Evolutionary conservation across 1,140 invertebrate genomes (phyloP), one percentile per base, ranked within the genome.

Genomic region (Pachypeltis micranthus): DNA sequence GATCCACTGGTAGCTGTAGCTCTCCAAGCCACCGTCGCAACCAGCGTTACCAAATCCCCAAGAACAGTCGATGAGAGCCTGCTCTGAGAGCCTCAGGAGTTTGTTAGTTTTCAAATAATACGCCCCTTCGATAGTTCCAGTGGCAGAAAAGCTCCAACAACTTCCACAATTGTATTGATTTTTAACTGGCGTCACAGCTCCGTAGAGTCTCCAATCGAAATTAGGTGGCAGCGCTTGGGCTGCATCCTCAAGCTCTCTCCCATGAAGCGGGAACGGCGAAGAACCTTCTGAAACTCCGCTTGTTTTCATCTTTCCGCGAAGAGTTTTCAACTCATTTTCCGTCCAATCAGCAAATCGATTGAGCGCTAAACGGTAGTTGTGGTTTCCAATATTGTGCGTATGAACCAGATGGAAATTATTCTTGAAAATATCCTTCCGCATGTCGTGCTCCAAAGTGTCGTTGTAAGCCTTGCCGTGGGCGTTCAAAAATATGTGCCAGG

Each of bases 111-210:
- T 86, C 25, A 91, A 72, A 73, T 93, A 97, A 70, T 87, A 85
- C 0, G 91, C 90, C 7, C 94, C 93, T 78, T 98, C 95, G 59
- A 98, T 83, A 0, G 92, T 82, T 19, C 94, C 94, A 64, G 90
- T 87, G 0, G 93, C 95, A 34, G 93, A 93, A 78, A 97, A 97
- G 70, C 88, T 91, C 93, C 93, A 97, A 72, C 94, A 98, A 10
- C 91, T 95, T 1, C 94, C 94, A 77, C 95, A 98, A 59, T 96
- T 90, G 0, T 89, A 92, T 78, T 96, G 92, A 82, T 96, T 90
- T 82, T 95, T 96, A 0, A 96, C 88, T 0, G 93, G 93, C 1
- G 91, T 96, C 1, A 97, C 93, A 67, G 93, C 94, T 29, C 91
- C 93, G 71, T 81, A 85, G 1, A 96, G 73, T 69, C 93, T 84